Percentiles rank a stretch among this genome's conserved stretches.
phyloP scores from a whole-genome alignment of 2,888 invertebrate genomes.

The Drosophila aldrichi region DNA sequence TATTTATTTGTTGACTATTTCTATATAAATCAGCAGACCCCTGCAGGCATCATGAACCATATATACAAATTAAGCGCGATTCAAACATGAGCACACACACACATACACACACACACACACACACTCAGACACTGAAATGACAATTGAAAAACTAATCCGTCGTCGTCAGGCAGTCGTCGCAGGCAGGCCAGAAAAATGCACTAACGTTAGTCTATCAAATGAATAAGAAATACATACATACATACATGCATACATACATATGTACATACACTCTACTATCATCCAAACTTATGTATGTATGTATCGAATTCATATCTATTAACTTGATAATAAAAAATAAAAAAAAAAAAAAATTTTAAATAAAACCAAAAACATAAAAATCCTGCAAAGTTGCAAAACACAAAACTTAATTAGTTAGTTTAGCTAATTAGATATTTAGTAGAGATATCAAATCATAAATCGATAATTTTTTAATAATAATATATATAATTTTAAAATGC shows the following conservation, averaged over 20 bases:
- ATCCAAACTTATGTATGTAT: conserved; percentile 19
- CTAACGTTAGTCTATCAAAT: conserved; percentile 27
- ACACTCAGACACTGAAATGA: conserved; percentile 5
- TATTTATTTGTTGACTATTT: conserved; percentile 82
- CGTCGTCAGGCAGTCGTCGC: conserved; percentile 41
- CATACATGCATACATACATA: conserved; percentile 5
- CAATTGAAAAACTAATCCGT: conserved; percentile 25
- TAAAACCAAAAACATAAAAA: conserved; percentile 1
- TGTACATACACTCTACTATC: background rate
- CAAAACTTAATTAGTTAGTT: conserved; percentile 30
- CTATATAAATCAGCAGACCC: conserved; percentile 23
- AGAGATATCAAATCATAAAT: conserved; percentile 28
- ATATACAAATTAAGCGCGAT: conserved; percentile 32
- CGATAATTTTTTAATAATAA: conserved; percentile 15
- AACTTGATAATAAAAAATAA: background rate
- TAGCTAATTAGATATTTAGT: conserved; percentile 43
- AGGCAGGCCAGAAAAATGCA: conserved; percentile 43
- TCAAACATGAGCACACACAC: conserved; percentile 24
- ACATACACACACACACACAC: conserved; percentile 5
- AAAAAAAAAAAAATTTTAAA: background rate
- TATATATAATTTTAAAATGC: conserved; percentile 23
- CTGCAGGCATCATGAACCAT: conserved; percentile 37
- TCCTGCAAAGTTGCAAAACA: conserved; percentile 20
- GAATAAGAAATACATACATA: conserved; percentile 15
- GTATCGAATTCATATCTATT: conserved; percentile 11